Conservation (phyloP, 64 coral and sea anemone genomes). For the Dendrophyllia cribrosa region DNA sequence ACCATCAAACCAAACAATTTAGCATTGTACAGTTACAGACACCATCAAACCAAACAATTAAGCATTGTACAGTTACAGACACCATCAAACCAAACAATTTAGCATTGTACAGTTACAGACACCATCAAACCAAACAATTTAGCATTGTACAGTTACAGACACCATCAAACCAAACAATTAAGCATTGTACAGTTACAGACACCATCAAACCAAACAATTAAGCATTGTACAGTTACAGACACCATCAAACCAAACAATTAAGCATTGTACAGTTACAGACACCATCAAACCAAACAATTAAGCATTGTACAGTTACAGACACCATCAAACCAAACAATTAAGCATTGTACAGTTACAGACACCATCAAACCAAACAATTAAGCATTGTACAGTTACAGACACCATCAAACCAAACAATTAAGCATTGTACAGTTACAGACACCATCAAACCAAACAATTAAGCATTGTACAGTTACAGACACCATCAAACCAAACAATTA, state of each 20-base stretch:
- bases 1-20: slow-evolving; percentile 30
- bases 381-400: slow-evolving; percentile 6
- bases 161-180: slow-evolving; percentile 25
- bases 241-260: slow-evolving; percentile 25
- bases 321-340: slow-evolving; percentile 25
- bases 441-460: slow-evolving; percentile 25
- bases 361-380: slow-evolving; percentile 25
- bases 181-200: slow-evolving; percentile 6
- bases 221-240: slow-evolving; percentile 6
- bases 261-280: slow-evolving; percentile 6
- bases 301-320: slow-evolving; percentile 6
- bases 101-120: slow-evolving; percentile 6
- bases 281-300: slow-evolving; percentile 25
- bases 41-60: slow-evolving; percentile 25
- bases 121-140: slow-evolving; percentile 30
- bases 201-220: slow-evolving; percentile 25
- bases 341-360: slow-evolving; percentile 6
- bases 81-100: slow-evolving; percentile 30
- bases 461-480: slow-evolving; percentile 6
- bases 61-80: slow-evolving; percentile 6
- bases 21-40: slow-evolving; percentile 6
- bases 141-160: slow-evolving; percentile 6
- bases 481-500: slow-evolving; percentile 25
- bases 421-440: slow-evolving; percentile 6
- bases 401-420: slow-evolving; percentile 25